Evolutionary conservation across 2,888 invertebrate species (phyloP).

Genomic region (Tinea semifulvella): DNA sequence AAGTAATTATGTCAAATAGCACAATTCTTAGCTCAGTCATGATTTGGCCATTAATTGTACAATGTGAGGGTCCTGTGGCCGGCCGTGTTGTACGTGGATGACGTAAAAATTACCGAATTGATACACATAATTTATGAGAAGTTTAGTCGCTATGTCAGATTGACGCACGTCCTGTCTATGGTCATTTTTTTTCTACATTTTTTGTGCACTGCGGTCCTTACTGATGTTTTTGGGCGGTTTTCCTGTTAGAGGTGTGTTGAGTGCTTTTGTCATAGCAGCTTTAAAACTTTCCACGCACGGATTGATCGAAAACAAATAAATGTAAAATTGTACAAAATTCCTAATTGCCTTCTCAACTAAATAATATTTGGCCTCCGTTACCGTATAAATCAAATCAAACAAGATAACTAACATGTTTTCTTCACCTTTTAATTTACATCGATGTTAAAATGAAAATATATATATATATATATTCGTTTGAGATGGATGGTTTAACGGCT

Average conservation of each 20-base stretch:
- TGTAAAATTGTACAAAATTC: too few species aligned
- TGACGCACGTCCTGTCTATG: neutral
- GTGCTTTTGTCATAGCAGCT: too few species aligned
- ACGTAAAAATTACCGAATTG: neutral
- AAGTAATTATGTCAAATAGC: neutral
- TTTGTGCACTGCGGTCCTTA: neutral
- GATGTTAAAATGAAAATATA: too few species aligned
- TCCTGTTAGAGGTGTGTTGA: neutral
- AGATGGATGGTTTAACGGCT: too few species aligned
- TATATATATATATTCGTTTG: too few species aligned
- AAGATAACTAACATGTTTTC: too few species aligned
- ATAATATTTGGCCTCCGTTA: too few species aligned
- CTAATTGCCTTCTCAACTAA: too few species aligned
- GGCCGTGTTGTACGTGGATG: neutral
- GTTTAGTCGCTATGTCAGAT: neutral
- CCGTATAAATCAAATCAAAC: too few species aligned
- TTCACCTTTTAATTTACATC: too few species aligned
- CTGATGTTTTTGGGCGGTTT: neutral
- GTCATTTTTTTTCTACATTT: neutral
- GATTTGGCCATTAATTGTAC: neutral
- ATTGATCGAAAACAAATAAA: too few species aligned
- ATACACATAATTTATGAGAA: neutral
- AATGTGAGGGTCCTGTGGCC: neutral
- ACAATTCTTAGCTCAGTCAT: neutral
- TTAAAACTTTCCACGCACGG: too few species aligned